phyloP scores from a whole-genome alignment of 2,797 vertebrate genomes.

The Scolopax bukidnonensis region DNA sequence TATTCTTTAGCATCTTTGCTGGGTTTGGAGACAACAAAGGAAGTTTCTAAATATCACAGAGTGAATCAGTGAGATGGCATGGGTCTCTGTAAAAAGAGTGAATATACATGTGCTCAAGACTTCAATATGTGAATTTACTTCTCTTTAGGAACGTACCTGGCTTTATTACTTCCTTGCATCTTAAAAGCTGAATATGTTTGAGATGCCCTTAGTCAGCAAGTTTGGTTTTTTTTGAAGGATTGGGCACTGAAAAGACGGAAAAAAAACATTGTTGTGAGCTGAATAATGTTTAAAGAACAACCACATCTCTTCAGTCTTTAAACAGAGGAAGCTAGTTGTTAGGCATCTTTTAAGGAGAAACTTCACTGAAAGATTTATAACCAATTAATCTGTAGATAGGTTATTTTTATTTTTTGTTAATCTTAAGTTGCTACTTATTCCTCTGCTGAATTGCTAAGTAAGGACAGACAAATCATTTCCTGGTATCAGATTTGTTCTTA shows the following conservation, averaged over 20 bases:
- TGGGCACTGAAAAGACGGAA: neutral
- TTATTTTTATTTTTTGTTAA: no score
- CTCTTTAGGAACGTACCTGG: neutral
- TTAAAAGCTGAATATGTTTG: neutral
- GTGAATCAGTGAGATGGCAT: neutral
- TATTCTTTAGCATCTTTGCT: neutral
- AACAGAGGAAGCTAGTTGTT: neutral
- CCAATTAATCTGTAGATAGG: neutral
- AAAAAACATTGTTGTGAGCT: neutral
- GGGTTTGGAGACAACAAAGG: neutral
- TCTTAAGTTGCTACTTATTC: neutral
- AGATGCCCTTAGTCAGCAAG: neutral
- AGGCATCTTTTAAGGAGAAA: neutral
- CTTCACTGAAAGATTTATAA: neutral
- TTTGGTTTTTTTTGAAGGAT: neutral
- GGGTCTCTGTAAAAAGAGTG: neutral
- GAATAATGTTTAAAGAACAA: neutral
- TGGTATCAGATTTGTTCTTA: neutral
- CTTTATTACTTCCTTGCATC: neutral
- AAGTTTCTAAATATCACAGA: neutral
- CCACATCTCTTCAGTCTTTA: neutral
- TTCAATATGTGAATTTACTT: neutral
- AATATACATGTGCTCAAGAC: accelerated
- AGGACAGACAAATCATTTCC: neutral
- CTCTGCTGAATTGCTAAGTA: neutral